A percentile compares a stretch with the other conserved stretches of the same genome.
Evolutionary conservation across 1,140 invertebrate species (phyloP).

Genomic region (Palaemon carinicauda): DNA sequence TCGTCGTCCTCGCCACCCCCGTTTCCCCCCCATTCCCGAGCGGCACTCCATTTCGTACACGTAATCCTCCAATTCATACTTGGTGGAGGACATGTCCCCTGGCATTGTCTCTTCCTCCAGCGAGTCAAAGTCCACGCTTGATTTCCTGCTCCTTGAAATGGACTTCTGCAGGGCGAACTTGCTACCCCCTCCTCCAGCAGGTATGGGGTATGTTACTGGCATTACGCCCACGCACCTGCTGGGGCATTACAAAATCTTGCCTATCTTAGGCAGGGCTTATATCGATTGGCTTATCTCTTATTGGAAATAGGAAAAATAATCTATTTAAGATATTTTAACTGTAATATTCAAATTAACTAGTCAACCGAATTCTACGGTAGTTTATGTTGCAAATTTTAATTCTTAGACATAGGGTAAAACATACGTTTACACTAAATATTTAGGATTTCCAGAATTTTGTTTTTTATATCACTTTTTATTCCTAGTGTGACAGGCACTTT

Average conservation of each 20-base stretch:
- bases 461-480: too few species aligned
- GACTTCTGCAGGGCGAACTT: background rate
- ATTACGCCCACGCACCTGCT: constrained; percentile 4
- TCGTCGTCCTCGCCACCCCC: constrained; percentile 64
- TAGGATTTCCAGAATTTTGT: too few species aligned
- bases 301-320: background rate
- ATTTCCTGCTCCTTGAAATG: background rate
- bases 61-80: constrained; percentile 69
- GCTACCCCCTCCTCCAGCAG: constrained; percentile 12
- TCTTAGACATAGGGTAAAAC: too few species aligned
- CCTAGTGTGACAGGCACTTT: too few species aligned
- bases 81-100: constrained; percentile 17
- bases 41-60: constrained; percentile 70
- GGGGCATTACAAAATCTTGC: background rate
- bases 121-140: background rate
- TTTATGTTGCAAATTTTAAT: too few species aligned
- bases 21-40: constrained; percentile 67
- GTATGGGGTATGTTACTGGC: constrained; percentile 25
- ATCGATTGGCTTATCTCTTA: too few species aligned
- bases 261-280: background rate
- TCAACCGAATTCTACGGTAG: too few species aligned
- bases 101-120: background rate
- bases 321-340: too few species aligned
- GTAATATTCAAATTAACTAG: too few species aligned
- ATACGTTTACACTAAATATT: too few species aligned